Evolutionary conservation across 2,797 vertebrate species (phyloP).

Genomic region (Octomys mimax): DNA sequence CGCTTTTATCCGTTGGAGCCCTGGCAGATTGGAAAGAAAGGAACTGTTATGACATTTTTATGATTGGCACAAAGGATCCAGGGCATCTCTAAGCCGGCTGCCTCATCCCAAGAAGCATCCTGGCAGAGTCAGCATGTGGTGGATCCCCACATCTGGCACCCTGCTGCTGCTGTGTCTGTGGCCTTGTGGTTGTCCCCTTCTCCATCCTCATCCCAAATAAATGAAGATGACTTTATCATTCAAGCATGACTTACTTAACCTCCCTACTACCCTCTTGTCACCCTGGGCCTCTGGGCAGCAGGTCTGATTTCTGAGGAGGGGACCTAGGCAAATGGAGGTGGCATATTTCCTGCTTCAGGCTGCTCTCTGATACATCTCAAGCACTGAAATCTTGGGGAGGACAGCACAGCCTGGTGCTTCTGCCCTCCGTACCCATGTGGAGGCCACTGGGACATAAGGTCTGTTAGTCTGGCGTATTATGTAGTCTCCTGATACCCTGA

Average conservation of each 20-base stretch:
- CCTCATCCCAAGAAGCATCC: not conserved
- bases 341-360: not conserved
- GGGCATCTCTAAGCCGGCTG: not conserved
- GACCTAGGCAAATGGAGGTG: not conserved
- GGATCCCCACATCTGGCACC: not conserved
- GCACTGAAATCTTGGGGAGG: not conserved
- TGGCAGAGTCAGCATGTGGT: constrained; percentile 6
- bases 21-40: constrained; percentile 97
- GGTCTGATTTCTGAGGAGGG: not conserved
- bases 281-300: not conserved
- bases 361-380: not conserved
- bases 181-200: not conserved
- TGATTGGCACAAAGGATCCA: constrained; percentile 82
- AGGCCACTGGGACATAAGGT: not conserved
- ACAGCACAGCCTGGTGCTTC: not conserved
- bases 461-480: not conserved
- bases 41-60: constrained; percentile 96
- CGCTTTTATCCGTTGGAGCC: constrained; percentile 93
- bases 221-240: not conserved
- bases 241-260: not conserved
- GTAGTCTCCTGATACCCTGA: not conserved
- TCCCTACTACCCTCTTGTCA: not conserved
- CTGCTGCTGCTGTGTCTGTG: not conserved
- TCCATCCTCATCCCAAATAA: constrained; percentile 31
- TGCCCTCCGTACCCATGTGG: not conserved